Evolutionary conservation across 2,888 invertebrate species (phyloP).

Genomic region (Salticus scenicus): DNA sequence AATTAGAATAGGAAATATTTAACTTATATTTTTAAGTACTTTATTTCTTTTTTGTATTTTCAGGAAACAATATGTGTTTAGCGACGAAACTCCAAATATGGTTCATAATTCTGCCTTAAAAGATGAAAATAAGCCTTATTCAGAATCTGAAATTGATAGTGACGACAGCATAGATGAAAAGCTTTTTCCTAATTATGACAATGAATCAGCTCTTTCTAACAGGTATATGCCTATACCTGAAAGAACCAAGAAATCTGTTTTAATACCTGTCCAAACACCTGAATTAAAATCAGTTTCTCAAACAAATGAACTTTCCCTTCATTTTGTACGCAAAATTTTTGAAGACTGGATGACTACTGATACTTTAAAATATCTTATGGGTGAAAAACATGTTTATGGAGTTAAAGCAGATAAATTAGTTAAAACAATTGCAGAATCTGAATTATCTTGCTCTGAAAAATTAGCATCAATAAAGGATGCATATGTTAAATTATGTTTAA

Average conservation of each 20-base stretch:
- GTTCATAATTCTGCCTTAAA: not conserved
- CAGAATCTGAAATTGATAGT: not conserved
- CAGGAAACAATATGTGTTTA: constrained; percentile 44
- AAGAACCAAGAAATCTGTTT: constrained; percentile 17
- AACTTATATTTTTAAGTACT: too few species aligned
- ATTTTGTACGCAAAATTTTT: constrained; percentile 24
- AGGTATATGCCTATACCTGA: constrained; percentile 39
- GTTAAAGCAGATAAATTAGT: constrained; percentile 49
- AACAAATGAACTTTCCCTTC: constrained; percentile 10
- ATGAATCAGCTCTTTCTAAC: constrained; percentile 17
- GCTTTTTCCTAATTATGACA: constrained; percentile 44
- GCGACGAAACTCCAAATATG: not conserved
- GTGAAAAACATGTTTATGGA: constrained; percentile 43
- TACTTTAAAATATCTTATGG: constrained; percentile 46
- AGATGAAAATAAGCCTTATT: not conserved
- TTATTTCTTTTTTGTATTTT: not conserved
- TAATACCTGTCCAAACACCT: constrained; percentile 34
- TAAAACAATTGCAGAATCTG: constrained; percentile 19
- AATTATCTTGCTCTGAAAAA: not conserved
- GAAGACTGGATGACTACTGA: constrained; percentile 57
- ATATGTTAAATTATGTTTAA: constrained; percentile 47
- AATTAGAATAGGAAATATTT: too few species aligned
- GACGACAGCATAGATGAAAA: constrained; percentile 11
- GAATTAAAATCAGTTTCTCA: not conserved
- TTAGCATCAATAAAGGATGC: constrained; percentile 29